Evolutionary conservation across 1,140 invertebrate species (phyloP).

Genomic region (Ips nitidus): DNA sequence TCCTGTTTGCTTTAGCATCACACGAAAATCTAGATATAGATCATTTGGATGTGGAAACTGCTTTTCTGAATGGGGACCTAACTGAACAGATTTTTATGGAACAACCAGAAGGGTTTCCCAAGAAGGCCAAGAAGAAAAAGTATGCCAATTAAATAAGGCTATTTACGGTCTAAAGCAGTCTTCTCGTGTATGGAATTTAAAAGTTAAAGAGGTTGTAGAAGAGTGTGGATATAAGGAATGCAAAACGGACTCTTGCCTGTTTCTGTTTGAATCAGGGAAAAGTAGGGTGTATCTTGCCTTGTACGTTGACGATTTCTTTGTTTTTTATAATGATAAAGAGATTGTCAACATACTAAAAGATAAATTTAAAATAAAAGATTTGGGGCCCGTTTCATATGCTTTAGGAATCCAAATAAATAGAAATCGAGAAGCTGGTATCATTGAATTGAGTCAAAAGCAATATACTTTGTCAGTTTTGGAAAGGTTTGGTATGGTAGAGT

Average conservation of each 20-base stretch:
- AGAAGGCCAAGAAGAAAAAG: slow-evolving; percentile 31
- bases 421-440: neutral
- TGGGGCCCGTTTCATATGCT: slow-evolving; percentile 1
- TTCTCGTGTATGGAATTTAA: too few relatives aligned
- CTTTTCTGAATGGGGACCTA: slow-evolving; percentile 53
- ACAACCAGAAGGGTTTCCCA: slow-evolving; percentile 50
- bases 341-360: slow-evolving; percentile 15
- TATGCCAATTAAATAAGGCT: slow-evolving; percentile 45
- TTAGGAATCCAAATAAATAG: slow-evolving; percentile 17
- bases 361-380: slow-evolving; percentile 18
- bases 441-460: slow-evolving; percentile 20
- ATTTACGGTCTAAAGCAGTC: slow-evolving; percentile 56
- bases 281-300: slow-evolving; percentile 43
- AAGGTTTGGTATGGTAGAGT: slow-evolving; percentile 23
- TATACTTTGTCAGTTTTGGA: slow-evolving; percentile 26
- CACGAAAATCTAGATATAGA: too few relatives aligned
- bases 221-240: too few relatives aligned
- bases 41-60: slow-evolving; percentile 50
- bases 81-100: slow-evolving; percentile 47
- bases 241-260: too few relatives aligned
- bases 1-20: too few relatives aligned
- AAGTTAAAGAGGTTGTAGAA: too few relatives aligned
- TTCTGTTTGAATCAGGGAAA: too few relatives aligned
- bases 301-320: slow-evolving; percentile 25
- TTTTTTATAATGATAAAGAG: slow-evolving; percentile 12